These are phyloP conservation scores for Lamellibrachia satsuma DNA, from an alignment of 2,888 invertebrate genomes.

Conservation along the genomic window DNA sequence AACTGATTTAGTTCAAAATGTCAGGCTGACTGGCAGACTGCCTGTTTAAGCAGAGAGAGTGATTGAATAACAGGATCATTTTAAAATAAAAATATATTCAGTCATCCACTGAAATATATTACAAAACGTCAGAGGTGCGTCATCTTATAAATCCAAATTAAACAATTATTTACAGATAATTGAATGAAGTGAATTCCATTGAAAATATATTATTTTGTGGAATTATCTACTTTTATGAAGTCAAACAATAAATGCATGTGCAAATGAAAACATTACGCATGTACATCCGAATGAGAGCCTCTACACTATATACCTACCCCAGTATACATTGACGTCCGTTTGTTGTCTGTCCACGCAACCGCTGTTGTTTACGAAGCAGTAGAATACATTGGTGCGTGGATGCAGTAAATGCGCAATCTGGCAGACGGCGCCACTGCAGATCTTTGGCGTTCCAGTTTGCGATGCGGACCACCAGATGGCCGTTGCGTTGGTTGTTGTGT, in stretches of 20 bases:
- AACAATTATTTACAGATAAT: not conserved
- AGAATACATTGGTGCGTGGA: not conserved
- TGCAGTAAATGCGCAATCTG: not conserved
- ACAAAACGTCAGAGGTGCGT: too few relatives aligned
- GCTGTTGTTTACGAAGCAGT: not conserved
- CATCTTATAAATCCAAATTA: too few relatives aligned
- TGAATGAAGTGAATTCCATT: not conserved
- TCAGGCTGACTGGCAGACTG: too few relatives aligned
- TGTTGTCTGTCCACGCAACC: not conserved
- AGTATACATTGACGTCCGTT: not conserved
- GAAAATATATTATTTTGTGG: not conserved
- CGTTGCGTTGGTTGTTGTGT: not conserved
- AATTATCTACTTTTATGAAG: not conserved
- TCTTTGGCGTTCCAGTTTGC: not conserved
- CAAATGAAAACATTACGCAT: not conserved
- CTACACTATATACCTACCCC: not conserved
- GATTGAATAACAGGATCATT: too few relatives aligned
- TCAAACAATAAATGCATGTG: not conserved
- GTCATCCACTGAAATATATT: too few relatives aligned
- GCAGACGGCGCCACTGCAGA: not conserved
- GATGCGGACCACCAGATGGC: conserved; percentile 5
- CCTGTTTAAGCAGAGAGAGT: too few relatives aligned
- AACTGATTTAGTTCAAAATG: too few relatives aligned
- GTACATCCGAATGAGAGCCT: not conserved
- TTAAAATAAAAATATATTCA: too few relatives aligned